Percentiles rank a stretch among this genome's conserved stretches.
phyloP scores from a whole-genome alignment of 2,888 invertebrate species.

The Macroteleia sp. region DNA sequence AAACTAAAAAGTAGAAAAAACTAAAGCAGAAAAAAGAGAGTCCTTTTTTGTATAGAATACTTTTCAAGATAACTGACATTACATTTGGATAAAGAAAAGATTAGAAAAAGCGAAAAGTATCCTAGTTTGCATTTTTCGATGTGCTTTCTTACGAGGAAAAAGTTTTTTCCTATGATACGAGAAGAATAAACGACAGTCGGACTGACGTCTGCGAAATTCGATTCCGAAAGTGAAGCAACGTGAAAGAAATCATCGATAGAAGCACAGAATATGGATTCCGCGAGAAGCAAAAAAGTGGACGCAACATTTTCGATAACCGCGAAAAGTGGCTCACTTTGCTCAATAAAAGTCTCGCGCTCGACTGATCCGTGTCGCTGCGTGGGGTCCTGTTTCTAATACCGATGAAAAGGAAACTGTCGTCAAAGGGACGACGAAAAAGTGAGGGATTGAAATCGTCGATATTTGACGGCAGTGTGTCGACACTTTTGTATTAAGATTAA shows the following conservation, averaged over 20 bases:
- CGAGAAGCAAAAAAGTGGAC: too few relatives aligned
- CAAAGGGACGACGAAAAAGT: conserved; percentile 54
- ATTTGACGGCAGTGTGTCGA: conserved; percentile 54
- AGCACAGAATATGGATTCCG: too few relatives aligned
- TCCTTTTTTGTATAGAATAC: too few relatives aligned
- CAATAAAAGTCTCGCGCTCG: conserved; percentile 74
- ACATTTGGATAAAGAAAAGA: too few relatives aligned
- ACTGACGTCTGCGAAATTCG: conserved; percentile 66
- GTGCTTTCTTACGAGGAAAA: background rate
- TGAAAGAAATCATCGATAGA: too few relatives aligned
- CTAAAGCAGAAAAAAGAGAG: background rate
- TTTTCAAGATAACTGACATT: too few relatives aligned
- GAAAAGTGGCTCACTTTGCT: conserved; percentile 69
- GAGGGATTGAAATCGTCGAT: conserved; percentile 32
- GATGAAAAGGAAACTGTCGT: conserved; percentile 73
- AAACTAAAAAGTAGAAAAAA: too few relatives aligned
- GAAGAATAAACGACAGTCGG: conserved; percentile 53
- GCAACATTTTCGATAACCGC: too few relatives aligned
- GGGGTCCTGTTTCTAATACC: conserved; percentile 75
- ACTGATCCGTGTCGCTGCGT: conserved; percentile 79
- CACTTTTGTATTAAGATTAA: conserved; percentile 42
- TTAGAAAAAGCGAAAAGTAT: too few relatives aligned
- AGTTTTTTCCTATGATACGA: conserved; percentile 15
- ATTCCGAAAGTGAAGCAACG: too few relatives aligned
- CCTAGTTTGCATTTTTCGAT: conserved; percentile 25